A percentile compares a stretch with the other conserved stretches of the same genome.
These are phyloP conservation scores for Zygogramma bicolorata DNA, from an alignment of 2,888 invertebrate genomes.

Conservation along the genomic window DNA sequence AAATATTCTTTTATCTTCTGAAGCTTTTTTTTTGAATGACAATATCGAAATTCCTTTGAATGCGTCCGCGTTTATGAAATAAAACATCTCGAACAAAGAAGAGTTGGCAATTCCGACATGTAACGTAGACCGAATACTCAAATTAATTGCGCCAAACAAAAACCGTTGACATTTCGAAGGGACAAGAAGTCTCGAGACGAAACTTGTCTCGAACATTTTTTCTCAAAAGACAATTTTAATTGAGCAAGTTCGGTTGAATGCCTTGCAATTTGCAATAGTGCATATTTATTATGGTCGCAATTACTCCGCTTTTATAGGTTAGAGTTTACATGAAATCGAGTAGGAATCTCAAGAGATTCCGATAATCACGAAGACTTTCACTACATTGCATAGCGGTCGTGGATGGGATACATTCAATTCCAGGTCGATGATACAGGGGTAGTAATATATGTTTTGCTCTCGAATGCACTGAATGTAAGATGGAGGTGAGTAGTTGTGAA, in stretches of 20 bases:
- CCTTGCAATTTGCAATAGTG: not conserved
- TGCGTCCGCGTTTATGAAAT: not conserved
- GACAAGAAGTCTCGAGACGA: not conserved
- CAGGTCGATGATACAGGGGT: not conserved
- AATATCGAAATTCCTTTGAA: not conserved
- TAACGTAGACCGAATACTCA: not conserved
- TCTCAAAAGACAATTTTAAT: not conserved
- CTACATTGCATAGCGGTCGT: constrained; percentile 11
- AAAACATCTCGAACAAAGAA: not conserved
- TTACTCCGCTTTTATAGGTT: not conserved
- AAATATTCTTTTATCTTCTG: not conserved
- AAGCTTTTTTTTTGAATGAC: not conserved
- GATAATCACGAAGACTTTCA: constrained; percentile 10
- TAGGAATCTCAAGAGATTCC: not conserved
- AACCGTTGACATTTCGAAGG: not conserved
- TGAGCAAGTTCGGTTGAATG: not conserved
- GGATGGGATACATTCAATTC: not conserved
- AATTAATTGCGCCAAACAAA: not conserved
- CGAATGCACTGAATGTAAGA: too few relatives aligned
- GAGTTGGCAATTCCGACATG: not conserved
- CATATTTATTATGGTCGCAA: not conserved
- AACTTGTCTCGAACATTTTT: not conserved
- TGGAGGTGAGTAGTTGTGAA: too few relatives aligned
- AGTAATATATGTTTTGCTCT: not conserved
- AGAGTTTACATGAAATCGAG: constrained; percentile 1